phyloP scores from a whole-genome alignment of 2,888 invertebrate genomes.

The Horisme vitalbata region DNA sequence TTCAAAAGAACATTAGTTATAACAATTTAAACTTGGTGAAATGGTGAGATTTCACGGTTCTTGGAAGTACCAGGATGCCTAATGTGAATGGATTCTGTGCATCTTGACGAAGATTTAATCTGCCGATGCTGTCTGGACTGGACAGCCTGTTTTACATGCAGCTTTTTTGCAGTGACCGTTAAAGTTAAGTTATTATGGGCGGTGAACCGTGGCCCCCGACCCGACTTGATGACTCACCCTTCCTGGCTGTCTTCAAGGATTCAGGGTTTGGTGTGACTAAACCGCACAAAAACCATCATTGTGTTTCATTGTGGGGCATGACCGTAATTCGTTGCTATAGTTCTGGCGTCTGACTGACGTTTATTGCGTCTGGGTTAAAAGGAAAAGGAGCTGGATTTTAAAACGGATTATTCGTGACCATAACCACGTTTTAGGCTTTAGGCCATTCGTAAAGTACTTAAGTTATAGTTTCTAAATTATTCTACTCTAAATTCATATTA shows the following conservation, averaged over 20 bases:
- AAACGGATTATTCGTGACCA: conserved; percentile 15
- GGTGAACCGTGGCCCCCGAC: conserved; percentile 65
- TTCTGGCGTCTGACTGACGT: conserved; percentile 29
- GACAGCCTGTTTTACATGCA: conserved; percentile 5
- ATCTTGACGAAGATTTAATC: too few species aligned
- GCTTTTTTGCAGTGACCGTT: conserved; percentile 34
- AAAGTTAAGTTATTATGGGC: conserved; percentile 48
- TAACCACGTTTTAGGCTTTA: conserved; percentile 12
- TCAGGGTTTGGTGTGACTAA: conserved; percentile 61
- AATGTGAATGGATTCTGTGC: too few species aligned
- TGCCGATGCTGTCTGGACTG: not conserved
- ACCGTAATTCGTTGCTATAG: conserved; percentile 42
- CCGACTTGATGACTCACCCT: conserved; percentile 69
- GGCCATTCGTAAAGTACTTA: conserved; percentile 2
- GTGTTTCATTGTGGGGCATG: conserved; percentile 50
- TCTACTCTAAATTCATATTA: conserved; percentile 1
- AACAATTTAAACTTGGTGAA: too few species aligned
- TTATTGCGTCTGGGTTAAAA: conserved; percentile 28
- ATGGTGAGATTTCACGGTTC: too few species aligned
- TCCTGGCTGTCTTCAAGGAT: conserved; percentile 65
- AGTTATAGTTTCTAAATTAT: conserved; percentile 13
- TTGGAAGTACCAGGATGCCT: too few species aligned
- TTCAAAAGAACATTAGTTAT: too few species aligned
- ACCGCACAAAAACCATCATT: conserved; percentile 60
- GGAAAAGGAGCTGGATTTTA: conserved; percentile 18